phyloP scores from a whole-genome alignment of 2,888 invertebrate species.

The Tipula vernalis region DNA sequence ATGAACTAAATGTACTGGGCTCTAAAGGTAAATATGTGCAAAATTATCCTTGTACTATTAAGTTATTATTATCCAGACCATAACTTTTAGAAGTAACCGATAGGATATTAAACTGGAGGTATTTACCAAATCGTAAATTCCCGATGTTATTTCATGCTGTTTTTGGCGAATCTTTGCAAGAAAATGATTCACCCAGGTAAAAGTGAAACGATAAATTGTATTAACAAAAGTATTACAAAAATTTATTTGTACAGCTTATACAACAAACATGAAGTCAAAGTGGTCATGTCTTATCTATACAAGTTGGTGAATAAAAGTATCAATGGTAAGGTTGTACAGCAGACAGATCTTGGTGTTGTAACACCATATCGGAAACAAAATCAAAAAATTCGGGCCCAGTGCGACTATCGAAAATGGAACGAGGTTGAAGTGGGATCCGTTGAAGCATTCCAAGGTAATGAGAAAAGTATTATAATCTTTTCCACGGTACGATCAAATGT shows the following conservation, averaged over 20 bases:
- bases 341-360: slow-evolving; percentile 44
- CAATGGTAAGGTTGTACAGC: slow-evolving; percentile 35
- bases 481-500: slow-evolving; percentile 28
- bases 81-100: slow-evolving; percentile 14
- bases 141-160: slow-evolving; percentile 48
- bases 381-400: slow-evolving; percentile 20
- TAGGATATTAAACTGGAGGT: slow-evolving; percentile 30
- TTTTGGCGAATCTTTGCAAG: slow-evolving; percentile 41
- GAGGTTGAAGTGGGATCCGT: slow-evolving; percentile 53
- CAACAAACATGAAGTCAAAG: slow-evolving; percentile 45
- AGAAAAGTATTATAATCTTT: slow-evolving; percentile 67
- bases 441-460: slow-evolving; percentile 49
- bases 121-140: slow-evolving; percentile 35
- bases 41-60: background rate
- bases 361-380: slow-evolving; percentile 42
- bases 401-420: slow-evolving; percentile 26
- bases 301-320: slow-evolving; percentile 36
- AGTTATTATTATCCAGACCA: background rate
- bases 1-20: slow-evolving; percentile 40
- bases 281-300: slow-evolving; percentile 46
- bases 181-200: slow-evolving; percentile 36
- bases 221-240: too few species aligned
- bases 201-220: too few species aligned
- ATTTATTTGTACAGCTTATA: slow-evolving; percentile 34
- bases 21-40: slow-evolving; percentile 18